phyloP scores from a whole-genome alignment of 2,113 vertebrate species.

The Caretta caretta region DNA sequence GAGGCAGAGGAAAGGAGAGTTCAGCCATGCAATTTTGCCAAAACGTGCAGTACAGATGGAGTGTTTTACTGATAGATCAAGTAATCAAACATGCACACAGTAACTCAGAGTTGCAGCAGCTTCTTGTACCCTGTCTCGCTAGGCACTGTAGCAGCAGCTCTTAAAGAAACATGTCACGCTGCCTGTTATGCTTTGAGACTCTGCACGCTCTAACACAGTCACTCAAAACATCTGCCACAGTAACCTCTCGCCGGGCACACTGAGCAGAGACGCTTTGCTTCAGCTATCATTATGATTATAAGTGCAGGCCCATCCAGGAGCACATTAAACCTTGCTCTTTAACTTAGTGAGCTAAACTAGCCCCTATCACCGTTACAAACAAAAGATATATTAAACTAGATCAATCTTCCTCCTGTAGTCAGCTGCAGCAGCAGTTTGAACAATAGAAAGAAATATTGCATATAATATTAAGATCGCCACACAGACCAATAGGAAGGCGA shows the following conservation, averaged over 20 bases:
- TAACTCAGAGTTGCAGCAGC: conserved; percentile 5
- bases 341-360: background rate
- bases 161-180: conserved; percentile 61
- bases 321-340: background rate
- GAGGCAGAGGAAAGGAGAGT: conserved; percentile 6
- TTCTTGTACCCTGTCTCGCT: conserved; percentile 41
- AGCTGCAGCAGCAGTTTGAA: conserved; percentile 5
- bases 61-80: conserved; percentile 60
- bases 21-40: conserved; percentile 40
- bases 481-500: background rate
- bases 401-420: background rate
- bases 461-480: background rate
- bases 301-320: background rate
- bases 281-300: conserved; percentile 16
- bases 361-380: background rate
- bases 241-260: conserved; percentile 35
- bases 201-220: conserved; percentile 40
- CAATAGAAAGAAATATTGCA: background rate
- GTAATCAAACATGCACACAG: conserved; percentile 54
- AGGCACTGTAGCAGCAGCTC: conserved; percentile 43
- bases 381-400: conserved; percentile 5
- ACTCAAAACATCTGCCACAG: conserved; percentile 51
- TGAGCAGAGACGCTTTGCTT: conserved; percentile 54
- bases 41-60: conserved; percentile 41
- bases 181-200: conserved; percentile 37